Evolutionary conservation across 2,113 vertebrate genomes (phyloP), one percentile per base, ranked within the genome.

Genomic region (Nothobranchius kuhntae): DNA sequence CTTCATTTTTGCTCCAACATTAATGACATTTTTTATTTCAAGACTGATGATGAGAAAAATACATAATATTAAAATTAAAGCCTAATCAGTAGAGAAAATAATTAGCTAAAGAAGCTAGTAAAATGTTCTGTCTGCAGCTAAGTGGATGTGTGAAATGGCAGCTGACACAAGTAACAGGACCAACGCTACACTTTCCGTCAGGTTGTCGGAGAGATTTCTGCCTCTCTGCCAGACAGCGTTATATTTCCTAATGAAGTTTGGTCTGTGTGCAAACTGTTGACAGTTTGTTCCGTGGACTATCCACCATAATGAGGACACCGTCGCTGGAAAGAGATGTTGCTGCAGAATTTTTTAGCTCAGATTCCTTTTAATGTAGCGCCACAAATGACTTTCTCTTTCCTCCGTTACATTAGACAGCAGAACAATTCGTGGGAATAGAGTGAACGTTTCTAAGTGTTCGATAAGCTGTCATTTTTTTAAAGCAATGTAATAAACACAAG

Each of bases 301-400:
- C 7, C 1, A 21, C 21, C 72, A 21, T 80, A 80, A 67, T 58
- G 66, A 65, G 46, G 59, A 68, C 77, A 60, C 58, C 15, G 36
- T 47, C 60, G 59, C 46, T 40, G 53, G 21, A 57, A 59, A 56
- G 10, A 75, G n/a, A 50, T 61, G n/a, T 30, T 63, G 45, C 17
- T 54, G 60, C 59, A 50, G 40, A 66, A 24, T 21, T 56, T 59
- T 65, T 65, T 55, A 38, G 9, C 2, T 44, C 9, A 3, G 13
- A 13, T 7, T 48, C 48, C 14, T 73, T 44, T 56, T 12, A 60
- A 26, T 58, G 10, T 13, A 61, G 21, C 9, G 46, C 8, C 35
- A 51, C 11, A 60, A 26, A 52, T 1, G 0, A 10, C 36, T 48
- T 58, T 58, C 3, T 14, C 6, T 48, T 36, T 21, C 40, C 10